These are phyloP conservation scores for Puffinus mauretanicus DNA, from an alignment of 2,113 vertebrate species.

Conservation along the genomic window DNA sequence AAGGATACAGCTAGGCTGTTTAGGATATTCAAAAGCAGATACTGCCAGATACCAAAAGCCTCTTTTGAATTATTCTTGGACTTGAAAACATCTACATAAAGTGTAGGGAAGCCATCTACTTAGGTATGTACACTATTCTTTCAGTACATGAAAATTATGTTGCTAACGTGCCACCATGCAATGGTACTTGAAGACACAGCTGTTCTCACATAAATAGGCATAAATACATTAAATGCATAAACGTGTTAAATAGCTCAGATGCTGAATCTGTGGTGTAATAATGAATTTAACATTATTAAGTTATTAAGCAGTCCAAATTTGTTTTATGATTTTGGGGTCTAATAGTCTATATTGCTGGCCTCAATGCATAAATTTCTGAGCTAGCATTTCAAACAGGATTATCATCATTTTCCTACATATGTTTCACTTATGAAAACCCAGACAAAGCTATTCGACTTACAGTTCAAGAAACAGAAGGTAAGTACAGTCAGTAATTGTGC, in stretches of 20 bases:
- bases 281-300: background rate
- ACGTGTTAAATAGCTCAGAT: background rate
- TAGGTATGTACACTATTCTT: background rate
- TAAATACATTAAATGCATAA: background rate
- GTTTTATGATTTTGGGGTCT: background rate
- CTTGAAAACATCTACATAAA: background rate
- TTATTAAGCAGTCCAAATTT: background rate
- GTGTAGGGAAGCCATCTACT: background rate
- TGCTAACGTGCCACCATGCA: background rate
- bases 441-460: conserved; percentile 58
- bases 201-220: background rate
- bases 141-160: background rate
- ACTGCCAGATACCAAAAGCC: background rate
- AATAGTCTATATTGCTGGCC: background rate
- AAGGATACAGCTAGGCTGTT: background rate
- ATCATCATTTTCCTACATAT: background rate
- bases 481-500: conserved; percentile 70
- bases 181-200: background rate
- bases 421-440: background rate
- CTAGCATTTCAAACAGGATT: background rate
- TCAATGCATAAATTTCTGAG: background rate
- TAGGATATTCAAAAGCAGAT: background rate
- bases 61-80: background rate
- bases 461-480: conserved; percentile 74
- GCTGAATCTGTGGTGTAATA: background rate